Base-by-base conservation (phyloP, 1,140 invertebrate genomes). In the Zeugodacus cucurbitae region DNA sequence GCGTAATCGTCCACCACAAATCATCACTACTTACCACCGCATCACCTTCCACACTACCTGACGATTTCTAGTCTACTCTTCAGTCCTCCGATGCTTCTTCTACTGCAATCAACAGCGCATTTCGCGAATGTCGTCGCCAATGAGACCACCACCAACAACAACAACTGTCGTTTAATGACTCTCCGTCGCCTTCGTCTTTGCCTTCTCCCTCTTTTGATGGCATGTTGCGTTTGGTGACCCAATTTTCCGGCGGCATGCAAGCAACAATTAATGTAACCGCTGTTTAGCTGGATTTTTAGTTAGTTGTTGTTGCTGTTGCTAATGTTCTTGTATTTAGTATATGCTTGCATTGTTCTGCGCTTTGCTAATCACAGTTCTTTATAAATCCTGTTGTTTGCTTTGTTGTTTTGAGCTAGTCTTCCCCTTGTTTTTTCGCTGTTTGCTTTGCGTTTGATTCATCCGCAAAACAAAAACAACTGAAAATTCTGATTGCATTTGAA, bases 191-290 rank as follows among this genome's bases (percentile, higher is more conserved):
- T 48, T 48, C 41, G 11, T 82, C n/a, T 48, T 41, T 54, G 74
- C 22, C 41, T n/a, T 29, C 26, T 20, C 2, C 67, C 32, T 7
- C n/a, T 32, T 32, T 14, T 20, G 20, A 74, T 74, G 67, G 3
- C 67, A 74, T 74, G 67, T 22, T 41, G n/a, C n/a, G 74, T 34
- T 82, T 82, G 41, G 37, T 82, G 74, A 82, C 74, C 74, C 74
- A 82, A 82, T 82, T 82, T 48, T 82, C n/a, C 10, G 74, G 41
- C 74, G 37, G 74, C 74, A 82, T 82, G 74, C 74, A 82, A 82
- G n/a, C 44, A 82, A 82, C 74, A 82, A 82, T 82, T 82, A 82
- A 48, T 29, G 26, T 37, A 82, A 82, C n/a, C 41, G n/a, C 74
- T 48, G 41, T 82, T 82, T 82, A 82, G 41, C 44, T 82, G 32